phyloP scores from a whole-genome alignment of 2,797 vertebrate species.

The Betta splendens region DNA sequence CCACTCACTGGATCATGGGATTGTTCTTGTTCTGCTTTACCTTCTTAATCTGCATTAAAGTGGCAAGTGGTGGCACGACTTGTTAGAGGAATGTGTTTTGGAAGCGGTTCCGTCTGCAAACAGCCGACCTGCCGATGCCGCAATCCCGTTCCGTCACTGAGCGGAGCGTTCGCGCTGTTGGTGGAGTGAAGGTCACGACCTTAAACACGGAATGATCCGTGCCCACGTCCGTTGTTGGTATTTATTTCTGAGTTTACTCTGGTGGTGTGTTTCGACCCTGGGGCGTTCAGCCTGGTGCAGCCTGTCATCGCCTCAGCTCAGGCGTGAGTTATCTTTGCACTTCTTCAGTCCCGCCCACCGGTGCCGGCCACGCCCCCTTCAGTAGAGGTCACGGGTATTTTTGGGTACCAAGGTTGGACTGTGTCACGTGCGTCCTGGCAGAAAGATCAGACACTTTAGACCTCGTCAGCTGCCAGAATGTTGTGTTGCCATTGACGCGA shows the following conservation, averaged over 20 bases:
- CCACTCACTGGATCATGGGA: too few species aligned
- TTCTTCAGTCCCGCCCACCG: slow-evolving; percentile 10
- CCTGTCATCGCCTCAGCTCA: slow-evolving; percentile 69
- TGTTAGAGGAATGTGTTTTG: not conserved
- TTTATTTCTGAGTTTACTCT: slow-evolving; percentile 63
- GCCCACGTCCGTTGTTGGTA: slow-evolving; percentile 13
- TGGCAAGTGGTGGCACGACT: not conserved
- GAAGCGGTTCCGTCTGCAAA: not conserved
- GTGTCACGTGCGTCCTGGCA: slow-evolving; percentile 19
- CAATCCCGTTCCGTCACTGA: not conserved
- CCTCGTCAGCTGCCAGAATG: not conserved
- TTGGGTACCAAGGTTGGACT: slow-evolving; percentile 47
- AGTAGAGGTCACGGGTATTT: slow-evolving; percentile 60
- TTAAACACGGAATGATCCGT: slow-evolving; percentile 8
- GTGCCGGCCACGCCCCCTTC: slow-evolving; percentile 2
- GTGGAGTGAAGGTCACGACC: slow-evolving; percentile 12
- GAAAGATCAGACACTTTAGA: slow-evolving; percentile 8
- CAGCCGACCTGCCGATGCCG: not conserved
- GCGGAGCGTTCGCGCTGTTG: not conserved
- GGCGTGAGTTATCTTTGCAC: slow-evolving; percentile 68
- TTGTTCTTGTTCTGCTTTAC: not conserved
- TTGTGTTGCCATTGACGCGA: not conserved
- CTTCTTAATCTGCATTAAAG: not conserved
- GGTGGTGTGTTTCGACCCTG: slow-evolving; percentile 48
- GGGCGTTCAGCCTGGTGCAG: slow-evolving; percentile 51